Conservation (phyloP, 1,140 invertebrate species). For the Megathymus violae region DNA sequence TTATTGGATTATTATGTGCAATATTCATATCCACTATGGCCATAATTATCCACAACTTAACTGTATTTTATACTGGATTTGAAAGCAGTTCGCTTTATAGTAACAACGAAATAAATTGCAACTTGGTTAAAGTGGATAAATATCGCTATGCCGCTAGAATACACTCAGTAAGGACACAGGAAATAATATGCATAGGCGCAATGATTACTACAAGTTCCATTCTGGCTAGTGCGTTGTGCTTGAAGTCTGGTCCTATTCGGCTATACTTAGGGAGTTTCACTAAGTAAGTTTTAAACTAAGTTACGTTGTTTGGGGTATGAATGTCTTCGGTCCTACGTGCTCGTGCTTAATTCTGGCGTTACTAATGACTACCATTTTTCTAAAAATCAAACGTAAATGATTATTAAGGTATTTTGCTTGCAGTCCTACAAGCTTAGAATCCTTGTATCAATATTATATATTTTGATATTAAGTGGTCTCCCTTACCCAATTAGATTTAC, state of each 20-base stretch:
- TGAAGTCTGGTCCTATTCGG: conserved; percentile 56
- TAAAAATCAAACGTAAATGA: no score
- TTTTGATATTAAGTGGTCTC: no score
- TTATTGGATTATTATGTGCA: conserved; percentile 50
- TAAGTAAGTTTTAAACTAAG: conserved; percentile 64
- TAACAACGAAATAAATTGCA: conserved; percentile 54
- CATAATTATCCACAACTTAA: conserved; percentile 58
- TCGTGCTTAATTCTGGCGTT: no score
- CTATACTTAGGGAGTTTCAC: conserved; percentile 56
- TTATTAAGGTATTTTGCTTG: no score
- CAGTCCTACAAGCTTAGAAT: no score
- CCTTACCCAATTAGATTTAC: no score
- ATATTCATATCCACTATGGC: conserved; percentile 61
- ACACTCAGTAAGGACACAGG: conserved; percentile 54
- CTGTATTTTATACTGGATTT: conserved; percentile 59
- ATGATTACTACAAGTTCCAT: conserved; percentile 56
- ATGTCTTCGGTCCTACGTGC: no score
- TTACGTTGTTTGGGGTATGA: no score
- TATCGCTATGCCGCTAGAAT: conserved; percentile 66
- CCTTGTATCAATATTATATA: no score
- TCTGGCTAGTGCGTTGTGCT: conserved; percentile 61
- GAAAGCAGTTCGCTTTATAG: conserved; percentile 23
- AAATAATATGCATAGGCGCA: conserved; percentile 67
- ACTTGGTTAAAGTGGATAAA: conserved; percentile 58
- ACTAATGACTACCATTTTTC: no score